A percentile compares a stretch with the other conserved stretches of the same genome.
phyloP scores from a whole-genome alignment of 2,888 invertebrate species.

The Dermolepida albohirtum region DNA sequence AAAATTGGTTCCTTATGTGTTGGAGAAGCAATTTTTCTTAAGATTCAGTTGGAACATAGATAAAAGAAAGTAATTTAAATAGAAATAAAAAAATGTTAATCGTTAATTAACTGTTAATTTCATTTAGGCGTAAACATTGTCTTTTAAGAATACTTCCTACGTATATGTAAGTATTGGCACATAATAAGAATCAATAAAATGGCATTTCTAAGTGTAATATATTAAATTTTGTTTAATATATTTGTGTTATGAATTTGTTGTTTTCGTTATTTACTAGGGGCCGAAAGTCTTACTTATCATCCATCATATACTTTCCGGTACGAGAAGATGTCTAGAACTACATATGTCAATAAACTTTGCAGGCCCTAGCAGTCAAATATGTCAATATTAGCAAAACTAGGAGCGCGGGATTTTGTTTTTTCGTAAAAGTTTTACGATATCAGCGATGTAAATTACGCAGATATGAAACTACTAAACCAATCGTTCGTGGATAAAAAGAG shows the following conservation, averaged over 20 bases:
- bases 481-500: conserved; percentile 17
- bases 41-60: too few relatives aligned
- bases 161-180: too few relatives aligned
- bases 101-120: too few relatives aligned
- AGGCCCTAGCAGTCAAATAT: conserved; percentile 14
- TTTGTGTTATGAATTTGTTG: not conserved
- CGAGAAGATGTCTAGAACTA: not conserved
- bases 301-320: not conserved
- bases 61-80: too few relatives aligned
- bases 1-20: too few relatives aligned
- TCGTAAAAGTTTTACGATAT: conserved; percentile 12
- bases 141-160: too few relatives aligned
- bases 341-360: not conserved
- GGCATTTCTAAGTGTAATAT: too few relatives aligned
- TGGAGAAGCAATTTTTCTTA: too few relatives aligned
- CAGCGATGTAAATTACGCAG: conserved; percentile 1
- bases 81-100: too few relatives aligned
- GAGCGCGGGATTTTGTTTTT: not conserved
- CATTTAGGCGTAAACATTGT: too few relatives aligned
- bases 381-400: conserved; percentile 16
- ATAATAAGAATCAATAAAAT: too few relatives aligned
- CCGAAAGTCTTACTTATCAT: not conserved
- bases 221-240: too few relatives aligned
- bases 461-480: not conserved
- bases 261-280: not conserved